A percentile compares a stretch with the other conserved stretches of the same genome.
These are phyloP conservation scores for Eretmocerus hayati DNA, from an alignment of 2,888 invertebrate species.

Conservation along the genomic window DNA sequence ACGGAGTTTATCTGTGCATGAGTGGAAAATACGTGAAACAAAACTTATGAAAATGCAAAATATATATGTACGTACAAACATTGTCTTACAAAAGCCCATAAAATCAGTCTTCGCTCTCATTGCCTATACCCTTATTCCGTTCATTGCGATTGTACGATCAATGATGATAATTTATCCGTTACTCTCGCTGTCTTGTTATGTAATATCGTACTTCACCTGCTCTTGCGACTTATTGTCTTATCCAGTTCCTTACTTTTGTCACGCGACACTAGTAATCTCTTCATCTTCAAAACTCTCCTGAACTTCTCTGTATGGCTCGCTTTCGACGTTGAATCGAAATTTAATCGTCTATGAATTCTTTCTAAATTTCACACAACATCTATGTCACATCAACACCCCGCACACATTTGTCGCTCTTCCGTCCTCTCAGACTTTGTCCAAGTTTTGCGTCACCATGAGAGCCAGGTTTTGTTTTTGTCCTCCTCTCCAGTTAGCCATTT, in stretches of 20 bases:
- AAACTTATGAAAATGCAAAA: conserved; percentile 4
- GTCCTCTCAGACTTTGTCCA: background rate
- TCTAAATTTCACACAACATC: too few species aligned
- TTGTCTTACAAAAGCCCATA: conserved; percentile 15
- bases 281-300: background rate
- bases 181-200: conserved; percentile 7
- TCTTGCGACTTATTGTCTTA: conserved; percentile 1
- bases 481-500: conserved; percentile 23
- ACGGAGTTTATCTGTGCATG: conserved; percentile 14
- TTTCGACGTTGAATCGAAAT: conserved; percentile 10
- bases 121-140: conserved; percentile 5
- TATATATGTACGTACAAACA: conserved; percentile 11
- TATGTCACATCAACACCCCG: too few species aligned
- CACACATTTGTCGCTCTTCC: background rate
- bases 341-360: conserved; percentile 6
- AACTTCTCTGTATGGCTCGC: too few species aligned
- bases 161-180: background rate
- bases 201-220: conserved; percentile 4
- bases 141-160: background rate
- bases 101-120: conserved; percentile 16
- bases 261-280: background rate
- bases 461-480: conserved; percentile 14
- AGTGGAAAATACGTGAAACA: conserved; percentile 13
- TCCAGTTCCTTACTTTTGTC: conserved; percentile 3
- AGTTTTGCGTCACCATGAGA: background rate